Conservation (phyloP, 2,888 invertebrate genomes). For the Encarsia formosa region DNA sequence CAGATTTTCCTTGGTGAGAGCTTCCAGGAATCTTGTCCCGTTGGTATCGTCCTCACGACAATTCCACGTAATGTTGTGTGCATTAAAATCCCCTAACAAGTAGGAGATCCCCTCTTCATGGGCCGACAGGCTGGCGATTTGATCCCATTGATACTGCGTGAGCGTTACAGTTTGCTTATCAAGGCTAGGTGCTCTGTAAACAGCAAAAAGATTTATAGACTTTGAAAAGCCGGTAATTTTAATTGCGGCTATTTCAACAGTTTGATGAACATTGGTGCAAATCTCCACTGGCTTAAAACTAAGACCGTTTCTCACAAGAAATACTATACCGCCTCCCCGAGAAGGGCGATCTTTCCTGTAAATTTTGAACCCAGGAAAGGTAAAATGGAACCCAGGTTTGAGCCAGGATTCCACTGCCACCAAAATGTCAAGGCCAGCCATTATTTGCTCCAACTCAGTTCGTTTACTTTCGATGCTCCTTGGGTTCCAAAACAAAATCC, state of each 20-base stretch:
- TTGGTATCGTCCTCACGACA: slow-evolving; percentile 1
- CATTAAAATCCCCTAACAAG: slow-evolving; percentile 4
- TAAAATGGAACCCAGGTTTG: not conserved
- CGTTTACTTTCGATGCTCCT: not conserved
- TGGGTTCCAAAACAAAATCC: not conserved
- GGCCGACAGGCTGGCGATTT: too few relatives aligned
- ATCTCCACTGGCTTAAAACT: not conserved
- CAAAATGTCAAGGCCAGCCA: not conserved
- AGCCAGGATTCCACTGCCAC: not conserved
- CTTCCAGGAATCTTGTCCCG: not conserved
- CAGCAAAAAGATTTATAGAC: not conserved
- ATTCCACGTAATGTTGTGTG: slow-evolving; percentile 3
- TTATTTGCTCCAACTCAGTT: not conserved
- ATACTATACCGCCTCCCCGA: not conserved
- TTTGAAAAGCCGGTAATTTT: not conserved
- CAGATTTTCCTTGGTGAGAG: not conserved
- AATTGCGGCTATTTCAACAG: not conserved
- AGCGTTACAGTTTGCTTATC: too few relatives aligned
- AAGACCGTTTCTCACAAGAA: not conserved
- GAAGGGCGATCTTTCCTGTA: not conserved
- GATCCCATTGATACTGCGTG: not conserved
- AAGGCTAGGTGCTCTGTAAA: not conserved
- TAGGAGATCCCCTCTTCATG: too few relatives aligned
- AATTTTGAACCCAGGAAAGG: not conserved
- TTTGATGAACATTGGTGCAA: not conserved